A percentile compares a stretch with the other conserved stretches of the same genome.
Evolutionary conservation across 2,888 invertebrate species (phyloP).

Genomic region (Myopa tessellatipennis): DNA sequence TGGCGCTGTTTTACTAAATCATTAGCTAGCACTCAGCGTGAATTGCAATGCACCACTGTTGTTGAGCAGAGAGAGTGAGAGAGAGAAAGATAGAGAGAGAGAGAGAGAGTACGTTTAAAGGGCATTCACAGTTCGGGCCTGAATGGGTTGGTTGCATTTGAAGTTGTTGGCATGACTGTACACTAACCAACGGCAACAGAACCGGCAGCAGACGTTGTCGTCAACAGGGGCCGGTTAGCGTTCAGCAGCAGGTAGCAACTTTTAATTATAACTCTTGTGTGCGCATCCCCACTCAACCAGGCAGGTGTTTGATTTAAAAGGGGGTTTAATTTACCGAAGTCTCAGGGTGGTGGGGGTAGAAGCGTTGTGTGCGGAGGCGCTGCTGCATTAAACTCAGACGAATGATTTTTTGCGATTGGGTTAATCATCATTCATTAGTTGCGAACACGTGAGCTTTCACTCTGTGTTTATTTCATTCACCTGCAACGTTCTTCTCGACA

Average conservation of each 20-base stretch:
- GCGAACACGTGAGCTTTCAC: no score
- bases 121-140: no score
- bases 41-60: conserved; percentile 18
- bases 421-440: not conserved
- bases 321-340: no score
- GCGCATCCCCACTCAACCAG: not conserved
- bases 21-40: conserved; percentile 34
- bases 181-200: not conserved
- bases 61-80: not conserved
- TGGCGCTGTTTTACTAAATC: conserved; percentile 31
- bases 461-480: no score
- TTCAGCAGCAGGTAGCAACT: not conserved
- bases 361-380: not conserved
- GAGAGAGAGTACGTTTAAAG: not conserved
- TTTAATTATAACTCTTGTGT: conserved; percentile 3
- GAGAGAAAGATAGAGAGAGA: not conserved
- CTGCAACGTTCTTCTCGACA: no score
- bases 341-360: no score
- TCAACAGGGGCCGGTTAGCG: not conserved
- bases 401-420: not conserved
- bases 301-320: not conserved
- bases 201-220: not conserved
- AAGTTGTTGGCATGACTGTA: not conserved
- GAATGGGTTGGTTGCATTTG: not conserved
- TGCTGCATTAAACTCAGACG: not conserved